Conservation (phyloP, 2,113 vertebrate genomes). For the Theristicus caerulescens region DNA sequence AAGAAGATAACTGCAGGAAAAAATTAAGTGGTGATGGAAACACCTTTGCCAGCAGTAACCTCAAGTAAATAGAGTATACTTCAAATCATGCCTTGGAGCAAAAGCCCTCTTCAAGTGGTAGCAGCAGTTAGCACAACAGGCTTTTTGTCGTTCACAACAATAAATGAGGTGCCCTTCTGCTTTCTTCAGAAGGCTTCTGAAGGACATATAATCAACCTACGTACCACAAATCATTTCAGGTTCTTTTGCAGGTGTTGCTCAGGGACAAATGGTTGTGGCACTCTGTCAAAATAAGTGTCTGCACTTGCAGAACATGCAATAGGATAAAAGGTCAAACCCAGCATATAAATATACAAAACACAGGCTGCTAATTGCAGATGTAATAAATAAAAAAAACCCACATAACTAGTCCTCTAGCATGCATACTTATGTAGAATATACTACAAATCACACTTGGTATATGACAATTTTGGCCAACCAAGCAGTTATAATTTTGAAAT, state of each 20-base stretch:
- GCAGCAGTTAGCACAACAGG: not conserved
- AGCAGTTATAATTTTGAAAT: not conserved
- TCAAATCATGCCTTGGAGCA: conserved; percentile 10
- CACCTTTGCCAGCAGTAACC: not conserved
- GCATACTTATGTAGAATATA: not conserved
- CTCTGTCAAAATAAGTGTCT: not conserved
- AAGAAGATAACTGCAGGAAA: not conserved
- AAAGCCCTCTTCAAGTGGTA: conserved; percentile 7
- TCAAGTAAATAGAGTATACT: not conserved
- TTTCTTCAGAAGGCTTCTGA: conserved; percentile 26
- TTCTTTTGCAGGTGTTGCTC: conserved; percentile 9
- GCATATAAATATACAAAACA: not conserved
- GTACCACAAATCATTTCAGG: conserved; percentile 22
- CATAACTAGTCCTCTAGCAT: not conserved
- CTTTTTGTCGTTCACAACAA: conserved; percentile 34
- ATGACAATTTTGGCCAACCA: not conserved
- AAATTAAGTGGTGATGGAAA: not conserved
- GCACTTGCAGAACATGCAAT: not conserved
- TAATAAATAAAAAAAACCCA: not conserved
- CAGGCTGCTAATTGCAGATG: not conserved
- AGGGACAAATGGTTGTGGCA: conserved; percentile 9
- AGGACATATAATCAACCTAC: not conserved
- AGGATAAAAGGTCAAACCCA: conserved; percentile 1
- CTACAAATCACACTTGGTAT: not conserved
- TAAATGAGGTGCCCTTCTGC: not conserved